phyloP scores from a whole-genome alignment of 1,140 invertebrate genomes.

The Philopotamus ludificatus region DNA sequence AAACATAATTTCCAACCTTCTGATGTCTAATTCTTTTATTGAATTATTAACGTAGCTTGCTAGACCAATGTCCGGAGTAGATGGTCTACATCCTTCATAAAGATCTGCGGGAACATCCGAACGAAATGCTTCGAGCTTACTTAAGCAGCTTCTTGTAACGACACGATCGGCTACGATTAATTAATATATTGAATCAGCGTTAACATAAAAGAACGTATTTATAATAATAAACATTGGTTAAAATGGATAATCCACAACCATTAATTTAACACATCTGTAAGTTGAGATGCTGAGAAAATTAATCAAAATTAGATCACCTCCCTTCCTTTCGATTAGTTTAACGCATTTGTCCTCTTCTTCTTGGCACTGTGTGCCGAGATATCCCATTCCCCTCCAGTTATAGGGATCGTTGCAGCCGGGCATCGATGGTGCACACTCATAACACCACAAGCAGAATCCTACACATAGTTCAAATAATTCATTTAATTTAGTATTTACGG shows the following conservation, averaged over 20 bases:
- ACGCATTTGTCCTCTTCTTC: slow-evolving; percentile 86
- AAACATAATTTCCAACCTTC: slow-evolving; percentile 65
- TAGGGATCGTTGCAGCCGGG: slow-evolving; percentile 85
- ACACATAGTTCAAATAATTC: no score
- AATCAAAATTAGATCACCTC: no score
- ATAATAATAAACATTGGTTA: not conserved
- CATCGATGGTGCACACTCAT: slow-evolving; percentile 84
- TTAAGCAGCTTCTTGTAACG: slow-evolving; percentile 84
- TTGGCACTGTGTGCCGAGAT: slow-evolving; percentile 72
- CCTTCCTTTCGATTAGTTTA: slow-evolving; percentile 84
- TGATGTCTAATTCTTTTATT: slow-evolving; percentile 82
- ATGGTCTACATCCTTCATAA: slow-evolving; percentile 84
- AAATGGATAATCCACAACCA: no score
- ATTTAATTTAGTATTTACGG: no score
- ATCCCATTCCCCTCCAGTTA: slow-evolving; percentile 73
- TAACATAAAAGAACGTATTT: not conserved
- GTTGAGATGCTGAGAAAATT: no score
- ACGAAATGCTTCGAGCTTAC: slow-evolving; percentile 70
- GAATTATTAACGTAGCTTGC: slow-evolving; percentile 86
- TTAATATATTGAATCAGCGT: not conserved
- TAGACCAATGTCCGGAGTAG: slow-evolving; percentile 74
- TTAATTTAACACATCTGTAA: no score
- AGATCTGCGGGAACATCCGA: slow-evolving; percentile 90
- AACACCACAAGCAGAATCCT: slow-evolving; percentile 83
- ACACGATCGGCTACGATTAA: slow-evolving; percentile 70